Conservation (phyloP, 1,140 invertebrate species). For the Drosophila tsacasi region DNA sequence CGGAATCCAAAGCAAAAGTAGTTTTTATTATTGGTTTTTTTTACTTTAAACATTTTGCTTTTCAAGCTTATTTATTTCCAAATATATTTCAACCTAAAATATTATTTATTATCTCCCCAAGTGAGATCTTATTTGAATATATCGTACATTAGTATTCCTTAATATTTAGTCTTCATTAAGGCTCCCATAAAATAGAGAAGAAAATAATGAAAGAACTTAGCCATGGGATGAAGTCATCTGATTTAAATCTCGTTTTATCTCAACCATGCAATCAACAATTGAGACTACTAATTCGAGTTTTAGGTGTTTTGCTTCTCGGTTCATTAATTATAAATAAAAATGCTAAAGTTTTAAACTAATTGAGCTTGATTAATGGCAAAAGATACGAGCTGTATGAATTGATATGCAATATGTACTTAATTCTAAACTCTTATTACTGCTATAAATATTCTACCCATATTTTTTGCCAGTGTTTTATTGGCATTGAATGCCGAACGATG, state of each 20-base stretch:
- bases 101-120: conserved; percentile 10
- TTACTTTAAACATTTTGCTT: background rate
- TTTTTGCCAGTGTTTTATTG: conserved; percentile 22
- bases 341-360: conserved; percentile 2
- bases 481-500: conserved; percentile 36
- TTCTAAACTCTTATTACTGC: background rate
- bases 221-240: conserved; percentile 8
- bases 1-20: background rate
- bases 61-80: background rate
- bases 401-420: background rate
- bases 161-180: conserved; percentile 17
- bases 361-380: background rate
- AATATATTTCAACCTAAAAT: background rate
- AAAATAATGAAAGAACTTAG: background rate
- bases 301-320: conserved; percentile 19
- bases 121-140: conserved; percentile 14
- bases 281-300: conserved; percentile 17
- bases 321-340: conserved; percentile 15
- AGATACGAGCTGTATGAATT: background rate
- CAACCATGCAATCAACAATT: conserved; percentile 14
- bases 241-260: conserved; percentile 17
- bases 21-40: background rate
- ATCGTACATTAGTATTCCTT: background rate
- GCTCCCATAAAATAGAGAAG: background rate
- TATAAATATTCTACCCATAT: background rate